Evolutionary conservation across 2,797 vertebrate genomes (phyloP).

Genomic region (Arctocebus calabarensis): DNA sequence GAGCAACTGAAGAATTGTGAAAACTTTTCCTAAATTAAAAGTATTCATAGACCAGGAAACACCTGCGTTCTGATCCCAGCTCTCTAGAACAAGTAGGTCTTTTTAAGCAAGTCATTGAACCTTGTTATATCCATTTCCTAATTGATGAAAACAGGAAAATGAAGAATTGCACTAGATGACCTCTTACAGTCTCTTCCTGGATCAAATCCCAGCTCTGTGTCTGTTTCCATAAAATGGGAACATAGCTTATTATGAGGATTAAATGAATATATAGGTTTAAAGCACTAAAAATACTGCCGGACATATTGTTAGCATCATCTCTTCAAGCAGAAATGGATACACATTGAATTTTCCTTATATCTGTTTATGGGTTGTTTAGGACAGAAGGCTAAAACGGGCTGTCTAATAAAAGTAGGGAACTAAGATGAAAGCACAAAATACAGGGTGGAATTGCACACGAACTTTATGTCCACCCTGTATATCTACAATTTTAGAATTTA

Average conservation of each 20-base stretch:
- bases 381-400: neutral
- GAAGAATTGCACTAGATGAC: neutral
- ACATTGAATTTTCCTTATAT: neutral
- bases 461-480: neutral
- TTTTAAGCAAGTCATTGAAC: conserved; percentile 19
- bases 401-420: neutral
- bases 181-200: neutral
- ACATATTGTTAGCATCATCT: neutral
- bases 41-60: neutral
- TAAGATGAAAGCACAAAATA: neutral
- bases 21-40: neutral
- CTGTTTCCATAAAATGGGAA: neutral
- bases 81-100: neutral
- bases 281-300: neutral
- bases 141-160: neutral
- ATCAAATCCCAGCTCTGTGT: neutral
- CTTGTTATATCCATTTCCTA: neutral
- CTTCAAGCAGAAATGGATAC: conserved; percentile 18
- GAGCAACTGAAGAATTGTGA: neutral
- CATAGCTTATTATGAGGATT: neutral
- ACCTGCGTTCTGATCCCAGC: neutral
- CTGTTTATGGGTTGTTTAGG: neutral
- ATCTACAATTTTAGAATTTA: neutral
- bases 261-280: neutral
- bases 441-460: no score